phyloP scores from a whole-genome alignment of 2,113 vertebrate species.

The Hyperopisus bebe region DNA sequence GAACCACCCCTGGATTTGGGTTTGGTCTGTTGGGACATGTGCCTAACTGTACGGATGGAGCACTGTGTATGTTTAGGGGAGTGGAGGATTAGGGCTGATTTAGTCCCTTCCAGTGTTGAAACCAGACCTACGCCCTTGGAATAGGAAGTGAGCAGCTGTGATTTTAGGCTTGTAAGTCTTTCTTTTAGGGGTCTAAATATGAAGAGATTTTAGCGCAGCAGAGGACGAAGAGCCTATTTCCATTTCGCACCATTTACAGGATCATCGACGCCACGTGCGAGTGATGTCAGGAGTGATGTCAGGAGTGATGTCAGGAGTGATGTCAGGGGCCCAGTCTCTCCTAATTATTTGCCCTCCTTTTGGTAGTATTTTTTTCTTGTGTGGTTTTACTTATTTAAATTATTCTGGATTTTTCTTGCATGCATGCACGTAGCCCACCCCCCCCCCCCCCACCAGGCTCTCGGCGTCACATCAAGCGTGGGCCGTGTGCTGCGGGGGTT shows the following conservation, averaged over 20 bases:
- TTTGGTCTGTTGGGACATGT: not conserved
- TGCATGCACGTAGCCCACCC: not conserved
- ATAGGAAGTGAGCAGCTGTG: not conserved
- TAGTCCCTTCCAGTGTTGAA: not conserved
- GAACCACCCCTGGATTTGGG: not conserved
- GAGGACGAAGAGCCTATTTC: not conserved
- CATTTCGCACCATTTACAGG: not conserved
- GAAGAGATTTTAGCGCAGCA: not conserved
- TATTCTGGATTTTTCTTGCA: not conserved
- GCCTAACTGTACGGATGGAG: not conserved
- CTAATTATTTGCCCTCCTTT: not conserved
- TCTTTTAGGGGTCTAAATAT: not conserved
- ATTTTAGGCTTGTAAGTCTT: not conserved
- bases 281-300: not conserved
- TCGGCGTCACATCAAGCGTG: not conserved
- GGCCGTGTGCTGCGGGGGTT: not conserved
- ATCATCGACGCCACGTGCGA: not conserved
- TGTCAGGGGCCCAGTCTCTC: not conserved
- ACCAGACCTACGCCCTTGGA: not conserved
- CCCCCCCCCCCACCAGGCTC: not conserved
- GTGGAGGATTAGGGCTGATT: not conserved
- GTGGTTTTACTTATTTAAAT: not conserved
- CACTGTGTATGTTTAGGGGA: not conserved
- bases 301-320: too few relatives aligned
- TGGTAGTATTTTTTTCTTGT: not conserved